phyloP scores from a whole-genome alignment of 2,888 invertebrate species.

The Acanthosoma haemorrhoidale region DNA sequence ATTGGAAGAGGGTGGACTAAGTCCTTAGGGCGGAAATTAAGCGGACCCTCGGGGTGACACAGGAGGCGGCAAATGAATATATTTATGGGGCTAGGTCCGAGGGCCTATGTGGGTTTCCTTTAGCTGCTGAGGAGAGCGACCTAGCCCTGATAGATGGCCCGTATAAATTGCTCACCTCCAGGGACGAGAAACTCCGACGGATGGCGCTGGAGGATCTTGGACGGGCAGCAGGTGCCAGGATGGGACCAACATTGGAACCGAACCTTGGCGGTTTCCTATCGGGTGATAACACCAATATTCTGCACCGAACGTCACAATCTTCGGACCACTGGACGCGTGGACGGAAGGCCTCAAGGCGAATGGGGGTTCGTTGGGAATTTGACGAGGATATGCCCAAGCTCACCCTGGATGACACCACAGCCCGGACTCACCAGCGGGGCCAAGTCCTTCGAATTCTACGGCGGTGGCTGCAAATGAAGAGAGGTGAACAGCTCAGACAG shows the following conservation, averaged over 20 bases:
- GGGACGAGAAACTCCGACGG: no score
- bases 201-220: no score
- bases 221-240: no score
- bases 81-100: conserved; percentile 14
- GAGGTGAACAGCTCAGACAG: not conserved
- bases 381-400: no score
- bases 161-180: conserved; percentile 27
- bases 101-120: not conserved
- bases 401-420: not conserved
- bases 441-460: not conserved
- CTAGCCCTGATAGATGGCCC: not conserved
- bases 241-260: no score
- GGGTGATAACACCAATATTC: not conserved
- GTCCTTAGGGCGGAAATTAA: conserved; percentile 24
- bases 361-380: no score
- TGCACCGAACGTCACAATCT: not conserved
- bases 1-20: conserved; percentile 7
- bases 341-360: no score
- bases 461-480: not conserved
- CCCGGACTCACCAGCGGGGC: no score
- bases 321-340: not conserved
- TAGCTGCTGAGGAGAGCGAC: no score
- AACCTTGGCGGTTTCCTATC: not conserved
- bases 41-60: not conserved
- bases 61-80: no score